phyloP scores from a whole-genome alignment of 1,140 invertebrate species.

The Ephestia elutella region DNA sequence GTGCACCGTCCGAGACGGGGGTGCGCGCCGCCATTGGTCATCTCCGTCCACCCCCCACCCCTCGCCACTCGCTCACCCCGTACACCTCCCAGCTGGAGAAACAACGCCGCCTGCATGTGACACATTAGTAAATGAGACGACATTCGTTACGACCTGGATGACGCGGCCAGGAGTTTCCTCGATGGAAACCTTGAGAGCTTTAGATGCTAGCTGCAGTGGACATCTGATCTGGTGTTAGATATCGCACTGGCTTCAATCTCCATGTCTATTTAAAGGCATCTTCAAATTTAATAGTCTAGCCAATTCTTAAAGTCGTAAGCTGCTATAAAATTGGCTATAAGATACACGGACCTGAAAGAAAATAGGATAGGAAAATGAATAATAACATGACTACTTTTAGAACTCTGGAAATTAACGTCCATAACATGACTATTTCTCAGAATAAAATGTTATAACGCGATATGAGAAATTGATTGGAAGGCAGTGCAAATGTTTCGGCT shows the following conservation, averaged over 20 bases:
- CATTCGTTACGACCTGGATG: constrained; percentile 56
- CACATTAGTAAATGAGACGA: constrained; percentile 73
- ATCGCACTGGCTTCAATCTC: too few species aligned
- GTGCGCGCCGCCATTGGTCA: constrained; percentile 50
- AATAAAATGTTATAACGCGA: background rate
- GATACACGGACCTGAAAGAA: too few species aligned
- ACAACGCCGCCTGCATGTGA: constrained; percentile 71
- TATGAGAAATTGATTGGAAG: constrained; percentile 2
- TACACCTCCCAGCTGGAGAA: constrained; percentile 36
- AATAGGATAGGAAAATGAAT: too few species aligned
- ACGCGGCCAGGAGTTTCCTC: constrained; percentile 26
- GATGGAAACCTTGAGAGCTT: background rate
- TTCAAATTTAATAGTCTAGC: too few species aligned
- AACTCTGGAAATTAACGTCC: background rate
- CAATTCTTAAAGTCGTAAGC: too few species aligned
- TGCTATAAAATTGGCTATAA: too few species aligned
- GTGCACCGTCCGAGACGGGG: constrained; percentile 31
- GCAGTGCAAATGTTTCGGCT: constrained; percentile 7
- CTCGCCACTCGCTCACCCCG: constrained; percentile 12
- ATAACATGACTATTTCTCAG: too few species aligned
- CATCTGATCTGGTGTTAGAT: too few species aligned
- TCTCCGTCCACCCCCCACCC: constrained; percentile 22
- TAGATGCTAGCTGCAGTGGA: constrained; percentile 18
- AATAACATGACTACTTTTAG: background rate
- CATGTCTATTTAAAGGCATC: too few species aligned